Conservation (phyloP, 2,888 invertebrate species). For the Artemia sinica region DNA sequence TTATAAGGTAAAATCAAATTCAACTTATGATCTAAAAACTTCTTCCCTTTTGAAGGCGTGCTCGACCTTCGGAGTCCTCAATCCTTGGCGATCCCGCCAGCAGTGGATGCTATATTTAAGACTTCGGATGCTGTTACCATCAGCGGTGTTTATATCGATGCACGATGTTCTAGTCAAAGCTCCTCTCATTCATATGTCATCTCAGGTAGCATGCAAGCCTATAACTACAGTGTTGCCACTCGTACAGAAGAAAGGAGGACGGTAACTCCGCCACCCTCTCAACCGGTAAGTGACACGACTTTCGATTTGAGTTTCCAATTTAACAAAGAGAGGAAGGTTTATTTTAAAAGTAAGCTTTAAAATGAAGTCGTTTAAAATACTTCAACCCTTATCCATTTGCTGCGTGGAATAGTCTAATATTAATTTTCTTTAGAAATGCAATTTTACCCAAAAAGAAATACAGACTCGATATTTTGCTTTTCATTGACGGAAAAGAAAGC, state of each 20-base stretch:
- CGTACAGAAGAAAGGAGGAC: background rate
- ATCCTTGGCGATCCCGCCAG: background rate
- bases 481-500: too few species aligned
- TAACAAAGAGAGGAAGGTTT: too few species aligned
- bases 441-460: too few species aligned
- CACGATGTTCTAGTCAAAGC: slow-evolving; percentile 9
- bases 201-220: slow-evolving; percentile 4
- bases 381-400: too few species aligned
- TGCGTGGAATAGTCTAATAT: too few species aligned
- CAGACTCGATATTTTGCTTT: too few species aligned
- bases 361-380: too few species aligned
- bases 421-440: too few species aligned
- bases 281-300: background rate
- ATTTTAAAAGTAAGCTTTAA: too few species aligned
- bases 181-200: slow-evolving; percentile 10
- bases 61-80: slow-evolving; percentile 12
- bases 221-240: slow-evolving; percentile 10
- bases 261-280: background rate
- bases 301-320: background rate
- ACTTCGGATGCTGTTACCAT: slow-evolving; percentile 1
- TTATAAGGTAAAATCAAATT: too few species aligned
- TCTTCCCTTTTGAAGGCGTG: background rate
- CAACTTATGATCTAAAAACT: too few species aligned
- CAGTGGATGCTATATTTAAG: background rate
- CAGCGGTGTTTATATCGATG: slow-evolving; percentile 7